phyloP scores from a whole-genome alignment of 2,797 vertebrate species.

The Dicrostonyx torquatus region DNA sequence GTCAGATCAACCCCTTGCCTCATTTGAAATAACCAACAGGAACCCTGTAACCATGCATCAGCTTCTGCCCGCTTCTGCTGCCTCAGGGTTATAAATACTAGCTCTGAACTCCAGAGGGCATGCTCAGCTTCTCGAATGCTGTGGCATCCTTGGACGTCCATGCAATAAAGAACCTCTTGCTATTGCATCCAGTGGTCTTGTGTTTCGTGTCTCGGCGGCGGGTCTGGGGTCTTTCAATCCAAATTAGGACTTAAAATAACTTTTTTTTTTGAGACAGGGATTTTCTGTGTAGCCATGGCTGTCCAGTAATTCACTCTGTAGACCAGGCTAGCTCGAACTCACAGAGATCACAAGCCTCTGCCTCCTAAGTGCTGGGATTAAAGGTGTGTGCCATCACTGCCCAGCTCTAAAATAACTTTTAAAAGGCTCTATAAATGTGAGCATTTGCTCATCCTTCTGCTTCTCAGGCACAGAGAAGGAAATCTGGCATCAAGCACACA shows the following conservation, averaged over 20 bases:
- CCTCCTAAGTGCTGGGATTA: not conserved
- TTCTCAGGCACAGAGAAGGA: slow-evolving; percentile 16
- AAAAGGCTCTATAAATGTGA: not conserved
- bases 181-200: too few relatives aligned
- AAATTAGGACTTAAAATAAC: not conserved
- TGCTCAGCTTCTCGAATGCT: too few relatives aligned
- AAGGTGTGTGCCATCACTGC: not conserved
- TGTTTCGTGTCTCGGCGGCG: too few relatives aligned
- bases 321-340: not conserved
- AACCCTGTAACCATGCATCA: too few relatives aligned
- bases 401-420: not conserved
- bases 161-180: too few relatives aligned
- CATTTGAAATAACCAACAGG: too few relatives aligned
- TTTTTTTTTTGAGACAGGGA: not conserved
- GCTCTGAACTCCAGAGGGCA: too few relatives aligned
- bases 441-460: not conserved
- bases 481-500: not conserved
- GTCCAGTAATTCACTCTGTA: not conserved
- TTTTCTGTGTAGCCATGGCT: not conserved
- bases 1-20: too few relatives aligned
- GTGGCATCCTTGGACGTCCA: too few relatives aligned
- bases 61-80: too few relatives aligned
- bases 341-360: not conserved
- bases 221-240: too few relatives aligned
- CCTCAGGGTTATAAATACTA: too few relatives aligned